Evolutionary conservation across 1,140 invertebrate species (phyloP).

Genomic region (Formica exsecta): DNA sequence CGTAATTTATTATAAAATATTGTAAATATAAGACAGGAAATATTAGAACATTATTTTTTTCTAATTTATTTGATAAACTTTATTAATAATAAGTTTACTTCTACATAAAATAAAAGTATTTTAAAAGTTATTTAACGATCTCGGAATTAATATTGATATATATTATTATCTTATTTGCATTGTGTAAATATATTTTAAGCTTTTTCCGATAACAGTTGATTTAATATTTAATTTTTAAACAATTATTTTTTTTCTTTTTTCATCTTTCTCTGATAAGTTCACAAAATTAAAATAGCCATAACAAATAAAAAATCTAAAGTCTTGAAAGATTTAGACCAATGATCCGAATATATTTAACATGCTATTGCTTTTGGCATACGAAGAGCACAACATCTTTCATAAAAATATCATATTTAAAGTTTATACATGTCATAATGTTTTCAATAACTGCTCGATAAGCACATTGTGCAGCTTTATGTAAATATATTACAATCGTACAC

Average conservation of each 20-base stretch:
- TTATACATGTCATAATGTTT: not conserved
- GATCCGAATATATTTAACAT: not conserved
- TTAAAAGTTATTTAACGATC: not conserved
- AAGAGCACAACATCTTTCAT: not conserved
- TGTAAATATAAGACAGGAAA: not conserved
- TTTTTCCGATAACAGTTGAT: not conserved
- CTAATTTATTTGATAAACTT: not conserved
- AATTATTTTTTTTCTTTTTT: not conserved
- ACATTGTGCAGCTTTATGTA: not conserved
- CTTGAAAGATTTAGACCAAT: not conserved
- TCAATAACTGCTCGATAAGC: constrained; percentile 27
- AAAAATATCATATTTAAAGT: constrained; percentile 28
- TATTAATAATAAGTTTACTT: not conserved
- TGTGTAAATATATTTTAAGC: not conserved
- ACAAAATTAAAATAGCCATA: not conserved
- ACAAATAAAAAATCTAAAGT: constrained; percentile 1
- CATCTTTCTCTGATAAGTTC: not conserved
- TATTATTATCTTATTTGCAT: not conserved
- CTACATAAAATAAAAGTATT: not conserved
- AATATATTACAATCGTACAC: not conserved
- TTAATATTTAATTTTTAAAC: constrained; percentile 15
- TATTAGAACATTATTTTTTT: not conserved
- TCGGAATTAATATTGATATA: not conserved
- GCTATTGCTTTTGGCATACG: not conserved
- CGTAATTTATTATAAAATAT: not conserved